These are phyloP conservation scores for Trachelus troglodyta DNA, from an alignment of 2,888 invertebrate genomes.

Conservation along the genomic window DNA sequence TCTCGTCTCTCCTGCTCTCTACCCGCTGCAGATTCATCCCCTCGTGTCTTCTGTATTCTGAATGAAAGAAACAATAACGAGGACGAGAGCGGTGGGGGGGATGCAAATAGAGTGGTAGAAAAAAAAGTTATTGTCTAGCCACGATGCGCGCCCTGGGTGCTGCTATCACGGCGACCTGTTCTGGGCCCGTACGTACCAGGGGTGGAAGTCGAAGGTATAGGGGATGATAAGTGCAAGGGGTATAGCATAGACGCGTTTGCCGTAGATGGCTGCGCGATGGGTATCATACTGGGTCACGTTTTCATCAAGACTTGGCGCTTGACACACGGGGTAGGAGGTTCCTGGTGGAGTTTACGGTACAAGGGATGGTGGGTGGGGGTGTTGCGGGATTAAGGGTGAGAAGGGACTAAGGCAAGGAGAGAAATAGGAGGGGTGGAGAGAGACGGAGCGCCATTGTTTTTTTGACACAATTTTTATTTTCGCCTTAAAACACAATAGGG, in stretches of 20 bases:
- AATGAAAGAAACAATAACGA: no score
- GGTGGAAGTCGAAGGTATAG: no score
- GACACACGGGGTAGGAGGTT: constrained; percentile 5
- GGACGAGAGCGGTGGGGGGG: neutral
- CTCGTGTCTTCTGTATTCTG: no score
- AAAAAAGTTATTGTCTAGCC: constrained; percentile 40
- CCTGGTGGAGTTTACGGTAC: neutral
- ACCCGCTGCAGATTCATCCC: no score
- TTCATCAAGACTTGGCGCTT: constrained; percentile 38
- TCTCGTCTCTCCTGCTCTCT: no score
- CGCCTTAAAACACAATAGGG: constrained; percentile 35
- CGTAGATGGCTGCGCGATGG: constrained; percentile 5
- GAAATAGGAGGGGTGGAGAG: constrained; percentile 5
- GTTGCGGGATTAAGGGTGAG: no score
- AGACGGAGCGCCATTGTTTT: constrained; percentile 40
- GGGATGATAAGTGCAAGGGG: neutral
- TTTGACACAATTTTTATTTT: constrained; percentile 42
- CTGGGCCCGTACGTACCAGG: no score
- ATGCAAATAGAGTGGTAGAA: constrained; percentile 25
- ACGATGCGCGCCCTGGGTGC: neutral
- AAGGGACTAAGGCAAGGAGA: no score
- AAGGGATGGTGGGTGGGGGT: neutral
- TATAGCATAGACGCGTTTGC: constrained; percentile 14
- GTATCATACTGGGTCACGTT: constrained; percentile 51
- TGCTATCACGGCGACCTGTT: neutral